Evolutionary conservation across 1,140 invertebrate species (phyloP).

Genomic region (Holotrichia oblita): DNA sequence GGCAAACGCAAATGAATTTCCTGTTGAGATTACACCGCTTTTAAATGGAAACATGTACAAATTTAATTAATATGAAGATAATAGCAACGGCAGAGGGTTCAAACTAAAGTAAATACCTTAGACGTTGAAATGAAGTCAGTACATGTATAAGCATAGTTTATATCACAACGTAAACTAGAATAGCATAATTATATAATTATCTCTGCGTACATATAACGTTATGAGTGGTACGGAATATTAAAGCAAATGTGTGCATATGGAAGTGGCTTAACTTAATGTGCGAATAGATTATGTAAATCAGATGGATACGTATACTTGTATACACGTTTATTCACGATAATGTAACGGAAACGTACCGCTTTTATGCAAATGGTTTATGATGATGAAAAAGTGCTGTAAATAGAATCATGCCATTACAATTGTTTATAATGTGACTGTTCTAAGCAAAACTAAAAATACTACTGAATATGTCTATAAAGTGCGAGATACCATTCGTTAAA

Average conservation of each 20-base stretch:
- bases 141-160: constrained; percentile 7
- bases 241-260: not conserved
- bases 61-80: constrained; percentile 30
- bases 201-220: not conserved
- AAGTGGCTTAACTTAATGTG: not conserved
- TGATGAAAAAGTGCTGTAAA: no score
- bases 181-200: constrained; percentile 22
- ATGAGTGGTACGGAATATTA: not conserved
- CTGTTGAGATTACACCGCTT: constrained; percentile 15
- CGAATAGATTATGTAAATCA: no score
- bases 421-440: no score
- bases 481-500: no score
- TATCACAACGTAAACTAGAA: not conserved
- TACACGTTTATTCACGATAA: no score
- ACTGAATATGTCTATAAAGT: no score
- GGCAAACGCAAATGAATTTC: constrained; percentile 24
- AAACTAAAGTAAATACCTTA: constrained; percentile 7
- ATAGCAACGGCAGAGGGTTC: constrained; percentile 3
- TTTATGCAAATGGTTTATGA: no score
- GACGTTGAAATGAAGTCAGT: constrained; percentile 8
- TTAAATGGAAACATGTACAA: constrained; percentile 34
- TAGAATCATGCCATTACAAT: no score
- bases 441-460: no score
- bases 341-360: no score
- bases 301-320: no score